A percentile compares a stretch with the other conserved stretches of the same genome.
Evolutionary conservation across 2,888 invertebrate species (phyloP).

Genomic region (Oligia strigilis): DNA sequence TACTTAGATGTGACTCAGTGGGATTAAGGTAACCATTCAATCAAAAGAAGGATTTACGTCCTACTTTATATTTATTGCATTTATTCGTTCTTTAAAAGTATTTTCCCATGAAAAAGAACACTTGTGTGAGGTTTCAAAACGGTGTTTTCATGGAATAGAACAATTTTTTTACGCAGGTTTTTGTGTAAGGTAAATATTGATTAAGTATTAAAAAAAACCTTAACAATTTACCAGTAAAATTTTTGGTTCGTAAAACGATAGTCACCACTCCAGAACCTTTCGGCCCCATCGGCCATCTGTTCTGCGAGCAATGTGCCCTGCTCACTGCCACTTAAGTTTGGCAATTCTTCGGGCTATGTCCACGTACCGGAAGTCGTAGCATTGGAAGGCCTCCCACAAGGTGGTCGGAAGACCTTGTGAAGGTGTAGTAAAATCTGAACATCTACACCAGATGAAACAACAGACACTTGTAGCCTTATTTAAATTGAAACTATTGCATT

Average conservation of each 20-base stretch:
- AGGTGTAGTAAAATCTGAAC: background rate
- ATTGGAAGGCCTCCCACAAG: no score
- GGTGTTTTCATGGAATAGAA: background rate
- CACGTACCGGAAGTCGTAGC: no score
- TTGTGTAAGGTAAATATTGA: background rate
- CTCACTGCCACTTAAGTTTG: no score
- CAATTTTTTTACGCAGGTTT: background rate
- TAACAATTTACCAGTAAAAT: background rate
- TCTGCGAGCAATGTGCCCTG: no score
- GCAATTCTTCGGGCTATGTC: no score
- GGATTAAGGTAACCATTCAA: constrained; percentile 18
- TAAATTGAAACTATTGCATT: background rate
- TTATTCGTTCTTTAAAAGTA: background rate
- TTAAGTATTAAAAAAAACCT: no score
- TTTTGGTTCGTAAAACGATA: background rate
- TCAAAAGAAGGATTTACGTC: constrained; percentile 30
- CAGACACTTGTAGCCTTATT: no score
- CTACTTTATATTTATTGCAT: constrained; percentile 4
- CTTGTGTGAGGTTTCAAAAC: background rate
- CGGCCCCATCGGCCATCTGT: no score
- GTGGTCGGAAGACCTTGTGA: no score
- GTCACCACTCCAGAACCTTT: no score
- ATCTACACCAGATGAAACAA: no score
- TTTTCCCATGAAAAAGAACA: background rate
- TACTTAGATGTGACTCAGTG: background rate